Percentiles rank a stretch among this genome's conserved stretches.
Evolutionary conservation across 2,797 vertebrate genomes (phyloP).

Genomic region (Myioborus miniatus): DNA sequence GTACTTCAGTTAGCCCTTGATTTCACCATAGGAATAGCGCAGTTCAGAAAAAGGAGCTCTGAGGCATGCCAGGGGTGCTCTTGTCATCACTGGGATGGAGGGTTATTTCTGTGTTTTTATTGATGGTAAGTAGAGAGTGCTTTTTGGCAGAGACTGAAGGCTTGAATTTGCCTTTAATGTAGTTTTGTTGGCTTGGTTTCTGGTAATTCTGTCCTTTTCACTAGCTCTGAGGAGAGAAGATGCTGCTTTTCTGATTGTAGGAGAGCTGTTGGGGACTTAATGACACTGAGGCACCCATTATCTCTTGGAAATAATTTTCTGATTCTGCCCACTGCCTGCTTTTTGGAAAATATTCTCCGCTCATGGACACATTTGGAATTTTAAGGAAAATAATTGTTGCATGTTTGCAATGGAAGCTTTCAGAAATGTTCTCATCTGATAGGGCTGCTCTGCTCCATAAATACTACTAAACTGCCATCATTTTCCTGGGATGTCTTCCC

Average conservation of each 20-base stretch:
- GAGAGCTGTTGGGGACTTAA: not conserved
- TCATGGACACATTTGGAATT: not conserved
- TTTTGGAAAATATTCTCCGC: not conserved
- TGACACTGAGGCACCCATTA: not conserved
- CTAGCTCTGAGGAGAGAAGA: not conserved
- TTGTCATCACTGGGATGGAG: slow-evolving; percentile 28
- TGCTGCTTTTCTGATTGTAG: not conserved
- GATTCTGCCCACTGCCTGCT: not conserved
- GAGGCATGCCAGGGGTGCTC: not conserved
- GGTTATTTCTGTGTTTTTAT: not conserved
- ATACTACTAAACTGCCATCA: not conserved
- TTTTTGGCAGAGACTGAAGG: not conserved
- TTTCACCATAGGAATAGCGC: not conserved
- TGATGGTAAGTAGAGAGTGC: not conserved
- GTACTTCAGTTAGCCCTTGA: not conserved
- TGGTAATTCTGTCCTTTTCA: not conserved
- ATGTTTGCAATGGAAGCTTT: not conserved
- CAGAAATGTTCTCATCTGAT: not conserved
- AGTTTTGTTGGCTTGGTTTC: not conserved
- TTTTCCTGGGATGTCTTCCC: not conserved
- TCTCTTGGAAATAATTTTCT: not conserved
- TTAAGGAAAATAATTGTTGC: not conserved
- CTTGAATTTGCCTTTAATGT: not conserved
- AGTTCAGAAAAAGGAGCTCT: not conserved
- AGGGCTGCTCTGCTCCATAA: not conserved